Evolutionary conservation across 2,797 vertebrate genomes (phyloP).

Genomic region (Myotis planiceps): DNA sequence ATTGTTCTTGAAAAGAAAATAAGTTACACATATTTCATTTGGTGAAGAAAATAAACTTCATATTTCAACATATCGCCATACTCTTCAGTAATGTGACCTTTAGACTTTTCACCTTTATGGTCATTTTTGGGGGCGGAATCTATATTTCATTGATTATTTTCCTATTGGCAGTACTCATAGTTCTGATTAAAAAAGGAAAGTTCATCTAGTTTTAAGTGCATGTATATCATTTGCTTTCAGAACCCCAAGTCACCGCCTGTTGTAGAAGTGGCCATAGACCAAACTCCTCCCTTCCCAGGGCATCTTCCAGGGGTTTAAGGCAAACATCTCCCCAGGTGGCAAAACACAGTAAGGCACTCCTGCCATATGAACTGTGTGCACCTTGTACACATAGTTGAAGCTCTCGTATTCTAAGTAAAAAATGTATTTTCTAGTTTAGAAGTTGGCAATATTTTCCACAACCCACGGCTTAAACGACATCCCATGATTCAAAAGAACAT

Average conservation of each 20-base stretch:
- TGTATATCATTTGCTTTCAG: neutral
- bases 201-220: neutral
- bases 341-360: neutral
- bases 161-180: neutral
- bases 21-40: neutral
- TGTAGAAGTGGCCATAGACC: neutral
- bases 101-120: neutral
- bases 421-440: neutral
- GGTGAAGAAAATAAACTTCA: neutral
- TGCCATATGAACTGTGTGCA: accelerated
- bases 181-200: neutral
- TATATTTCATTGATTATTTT: neutral
- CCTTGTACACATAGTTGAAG: neutral
- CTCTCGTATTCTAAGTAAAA: neutral
- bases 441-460: neutral
- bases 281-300: neutral
- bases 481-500: neutral
- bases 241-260: neutral
- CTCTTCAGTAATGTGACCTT: neutral
- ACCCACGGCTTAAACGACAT: neutral
- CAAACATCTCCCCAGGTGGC: neutral
- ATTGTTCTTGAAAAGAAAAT: conserved; percentile 21
- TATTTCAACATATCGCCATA: neutral
- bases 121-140: neutral
- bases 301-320: neutral